These are phyloP conservation scores for Arctocebus calabarensis DNA, from an alignment of 2,797 vertebrate species.

Conservation along the genomic window DNA sequence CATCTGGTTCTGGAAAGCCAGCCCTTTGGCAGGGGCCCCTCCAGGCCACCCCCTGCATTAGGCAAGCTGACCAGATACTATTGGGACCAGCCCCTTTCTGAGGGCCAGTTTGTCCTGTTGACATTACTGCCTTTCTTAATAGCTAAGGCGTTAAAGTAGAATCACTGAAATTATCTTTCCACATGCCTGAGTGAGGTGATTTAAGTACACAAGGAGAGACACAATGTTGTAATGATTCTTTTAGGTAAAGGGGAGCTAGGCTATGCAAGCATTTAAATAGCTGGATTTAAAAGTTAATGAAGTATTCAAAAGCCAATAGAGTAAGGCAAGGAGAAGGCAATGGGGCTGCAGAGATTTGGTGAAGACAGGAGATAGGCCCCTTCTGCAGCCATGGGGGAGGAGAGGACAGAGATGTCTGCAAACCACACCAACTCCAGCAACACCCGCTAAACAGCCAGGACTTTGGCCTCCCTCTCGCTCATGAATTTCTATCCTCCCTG, in stretches of 20 bases:
- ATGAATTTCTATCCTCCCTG: not conserved
- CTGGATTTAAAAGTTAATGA: constrained; percentile 45
- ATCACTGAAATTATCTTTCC: not conserved
- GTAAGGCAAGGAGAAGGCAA: not conserved
- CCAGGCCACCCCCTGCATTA: not conserved
- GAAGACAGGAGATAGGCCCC: not conserved
- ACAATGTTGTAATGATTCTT: not conserved
- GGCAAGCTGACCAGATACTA: not conserved
- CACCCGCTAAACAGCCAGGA: not conserved
- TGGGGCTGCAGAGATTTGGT: not conserved
- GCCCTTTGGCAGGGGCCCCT: not conserved
- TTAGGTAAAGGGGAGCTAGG: not conserved
- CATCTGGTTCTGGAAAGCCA: not conserved
- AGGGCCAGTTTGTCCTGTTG: not conserved
- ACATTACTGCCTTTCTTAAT: not conserved
- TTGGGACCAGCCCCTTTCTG: not conserved
- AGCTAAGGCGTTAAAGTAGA: not conserved
- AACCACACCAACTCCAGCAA: not conserved
- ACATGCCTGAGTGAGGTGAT: not conserved
- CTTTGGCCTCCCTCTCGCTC: not conserved
- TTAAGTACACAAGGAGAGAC: not conserved
- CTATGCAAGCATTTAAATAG: not conserved
- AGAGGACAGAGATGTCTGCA: not conserved
- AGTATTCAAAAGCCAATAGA: constrained; percentile 26
- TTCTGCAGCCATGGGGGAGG: not conserved